A percentile compares a stretch with the other conserved stretches of the same genome.
phyloP scores from a whole-genome alignment of 2,113 vertebrate species.

The Burhinus oedicnemus region DNA sequence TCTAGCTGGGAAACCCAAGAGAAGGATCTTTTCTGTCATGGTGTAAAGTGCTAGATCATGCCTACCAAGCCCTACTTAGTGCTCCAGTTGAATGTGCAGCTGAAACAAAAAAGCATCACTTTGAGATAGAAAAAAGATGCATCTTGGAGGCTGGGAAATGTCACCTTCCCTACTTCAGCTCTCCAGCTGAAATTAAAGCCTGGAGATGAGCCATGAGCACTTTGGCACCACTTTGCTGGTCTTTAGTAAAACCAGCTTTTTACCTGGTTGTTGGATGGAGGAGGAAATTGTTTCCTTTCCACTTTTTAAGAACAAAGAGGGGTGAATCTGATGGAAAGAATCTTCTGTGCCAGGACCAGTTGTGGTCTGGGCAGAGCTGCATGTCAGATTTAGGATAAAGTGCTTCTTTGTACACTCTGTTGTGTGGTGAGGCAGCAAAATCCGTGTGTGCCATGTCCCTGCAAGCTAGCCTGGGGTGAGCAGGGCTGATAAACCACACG shows the following conservation, averaged over 20 bases:
- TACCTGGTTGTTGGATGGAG: neutral
- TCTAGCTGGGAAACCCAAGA: neutral
- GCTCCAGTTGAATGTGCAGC: neutral
- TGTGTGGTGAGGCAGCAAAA: neutral
- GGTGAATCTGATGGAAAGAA: neutral
- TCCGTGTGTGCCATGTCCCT: neutral
- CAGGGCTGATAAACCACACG: neutral
- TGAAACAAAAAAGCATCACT: neutral
- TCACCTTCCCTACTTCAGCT: neutral
- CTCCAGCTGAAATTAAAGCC: neutral
- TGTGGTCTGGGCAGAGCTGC: rapidly evolving
- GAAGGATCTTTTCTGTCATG: neutral
- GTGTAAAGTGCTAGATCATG: neutral
- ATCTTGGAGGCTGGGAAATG: neutral
- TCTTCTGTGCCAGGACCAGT: neutral
- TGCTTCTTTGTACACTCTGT: neutral
- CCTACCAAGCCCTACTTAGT: neutral
- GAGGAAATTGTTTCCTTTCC: neutral
- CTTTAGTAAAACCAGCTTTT: neutral
- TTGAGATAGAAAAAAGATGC: neutral
- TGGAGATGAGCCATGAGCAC: neutral
- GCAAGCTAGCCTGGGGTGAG: neutral
- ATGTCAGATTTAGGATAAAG: neutral
- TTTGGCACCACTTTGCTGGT: neutral
- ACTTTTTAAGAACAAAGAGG: neutral